These are phyloP conservation scores for Rhingia campestris DNA, from an alignment of 2,888 invertebrate genomes.

Conservation along the genomic window DNA sequence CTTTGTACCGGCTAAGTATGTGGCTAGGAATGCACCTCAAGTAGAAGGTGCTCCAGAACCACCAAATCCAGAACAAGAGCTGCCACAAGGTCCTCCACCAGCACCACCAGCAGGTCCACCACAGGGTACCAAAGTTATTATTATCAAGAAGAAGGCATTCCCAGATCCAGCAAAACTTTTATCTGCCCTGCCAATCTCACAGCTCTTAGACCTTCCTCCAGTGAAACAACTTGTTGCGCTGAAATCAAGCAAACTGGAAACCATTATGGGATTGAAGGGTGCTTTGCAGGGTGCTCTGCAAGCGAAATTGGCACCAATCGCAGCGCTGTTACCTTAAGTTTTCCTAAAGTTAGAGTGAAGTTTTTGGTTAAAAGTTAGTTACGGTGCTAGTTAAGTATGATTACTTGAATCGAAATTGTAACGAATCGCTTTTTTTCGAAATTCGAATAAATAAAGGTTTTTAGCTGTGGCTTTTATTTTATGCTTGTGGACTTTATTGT, in stretches of 20 bases:
- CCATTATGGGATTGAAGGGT: slow-evolving; percentile 41
- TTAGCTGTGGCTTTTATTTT: too few relatives aligned
- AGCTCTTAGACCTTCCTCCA: slow-evolving; percentile 60
- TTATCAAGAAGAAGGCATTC: slow-evolving; percentile 16
- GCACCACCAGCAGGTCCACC: slow-evolving; percentile 14
- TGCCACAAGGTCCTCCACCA: slow-evolving; percentile 5
- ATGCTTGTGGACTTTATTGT: too few relatives aligned
- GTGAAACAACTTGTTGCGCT: slow-evolving; percentile 49
- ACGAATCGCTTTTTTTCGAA: not conserved
- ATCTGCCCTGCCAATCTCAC: slow-evolving; percentile 50
- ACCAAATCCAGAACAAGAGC: slow-evolving; percentile 13
- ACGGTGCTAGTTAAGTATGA: not conserved
- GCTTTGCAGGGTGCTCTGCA: slow-evolving; percentile 45
- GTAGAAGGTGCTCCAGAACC: slow-evolving; percentile 1
- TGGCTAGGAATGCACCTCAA: slow-evolving; percentile 29
- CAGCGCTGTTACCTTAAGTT: slow-evolving; percentile 56
- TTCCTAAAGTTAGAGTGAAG: not conserved
- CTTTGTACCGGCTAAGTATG: slow-evolving; percentile 47
- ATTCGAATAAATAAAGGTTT: too few relatives aligned
- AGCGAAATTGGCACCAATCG: slow-evolving; percentile 55
- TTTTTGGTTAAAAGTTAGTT: slow-evolving; percentile 6
- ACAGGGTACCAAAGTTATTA: slow-evolving; percentile 13
- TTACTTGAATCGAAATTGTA: slow-evolving; percentile 39
- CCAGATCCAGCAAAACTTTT: slow-evolving; percentile 57
- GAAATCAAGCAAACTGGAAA: slow-evolving; percentile 47